A percentile compares a stretch with the other conserved stretches of the same genome.
Conservation (phyloP, 2,888 invertebrate species). For the Tolmerus cingulatus region DNA sequence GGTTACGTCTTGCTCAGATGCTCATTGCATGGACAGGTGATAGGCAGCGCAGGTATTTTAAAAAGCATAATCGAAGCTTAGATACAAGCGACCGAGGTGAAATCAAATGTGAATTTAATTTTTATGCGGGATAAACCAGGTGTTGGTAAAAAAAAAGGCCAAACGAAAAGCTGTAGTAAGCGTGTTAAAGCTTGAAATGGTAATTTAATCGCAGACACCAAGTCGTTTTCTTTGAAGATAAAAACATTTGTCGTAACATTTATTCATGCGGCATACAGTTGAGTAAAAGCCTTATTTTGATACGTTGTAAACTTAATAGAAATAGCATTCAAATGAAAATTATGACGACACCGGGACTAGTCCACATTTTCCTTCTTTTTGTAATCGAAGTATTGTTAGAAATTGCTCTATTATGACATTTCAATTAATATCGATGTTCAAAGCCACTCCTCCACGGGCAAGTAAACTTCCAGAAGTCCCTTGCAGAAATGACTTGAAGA, state of each 20-base stretch:
- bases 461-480: no score
- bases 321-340: background rate
- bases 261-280: background rate
- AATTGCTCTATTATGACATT: background rate
- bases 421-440: background rate
- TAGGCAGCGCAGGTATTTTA: background rate
- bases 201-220: background rate
- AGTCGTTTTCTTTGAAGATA: background rate
- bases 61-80: background rate
- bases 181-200: background rate
- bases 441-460: no score
- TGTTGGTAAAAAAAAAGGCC: background rate
- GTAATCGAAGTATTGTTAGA: background rate
- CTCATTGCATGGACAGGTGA: background rate
- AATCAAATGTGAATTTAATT: background rate
- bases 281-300: background rate
- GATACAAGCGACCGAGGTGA: background rate
- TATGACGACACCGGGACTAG: background rate
- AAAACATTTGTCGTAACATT: background rate
- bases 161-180: background rate
- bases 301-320: background rate
- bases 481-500: no score
- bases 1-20: background rate
- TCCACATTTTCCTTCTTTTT: background rate
- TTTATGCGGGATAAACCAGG: background rate